These are phyloP conservation scores for Colossoma macropomum DNA, from an alignment of 2,113 vertebrate genomes.

Conservation along the genomic window DNA sequence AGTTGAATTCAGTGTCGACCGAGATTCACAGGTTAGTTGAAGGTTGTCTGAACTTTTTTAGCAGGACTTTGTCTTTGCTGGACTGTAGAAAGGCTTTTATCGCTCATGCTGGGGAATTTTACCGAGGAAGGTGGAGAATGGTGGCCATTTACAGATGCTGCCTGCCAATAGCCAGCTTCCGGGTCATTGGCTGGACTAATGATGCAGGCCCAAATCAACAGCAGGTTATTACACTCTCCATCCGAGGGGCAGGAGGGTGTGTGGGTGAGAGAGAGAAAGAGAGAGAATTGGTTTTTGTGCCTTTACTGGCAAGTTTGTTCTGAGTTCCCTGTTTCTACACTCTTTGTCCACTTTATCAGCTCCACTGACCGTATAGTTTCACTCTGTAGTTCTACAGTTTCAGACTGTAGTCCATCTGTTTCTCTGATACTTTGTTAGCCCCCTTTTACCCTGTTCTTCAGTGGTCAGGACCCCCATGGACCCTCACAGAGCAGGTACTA, in stretches of 20 bases:
- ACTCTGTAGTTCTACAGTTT: too few relatives aligned
- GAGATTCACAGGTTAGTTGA: not conserved
- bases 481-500: too few relatives aligned
- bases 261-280: not conserved
- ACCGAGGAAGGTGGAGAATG: constrained; percentile 56
- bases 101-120: constrained; percentile 14
- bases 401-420: too few relatives aligned
- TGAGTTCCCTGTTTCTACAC: too few relatives aligned
- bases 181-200: constrained; percentile 67
- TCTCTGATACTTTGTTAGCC: too few relatives aligned
- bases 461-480: too few relatives aligned
- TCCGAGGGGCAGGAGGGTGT: constrained; percentile 12
- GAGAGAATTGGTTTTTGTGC: too few relatives aligned
- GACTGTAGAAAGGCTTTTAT: too few relatives aligned
- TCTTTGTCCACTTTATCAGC: too few relatives aligned
- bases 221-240: constrained; percentile 60
- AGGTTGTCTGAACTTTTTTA: not conserved
- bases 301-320: too few relatives aligned
- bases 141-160: constrained; percentile 42
- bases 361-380: too few relatives aligned
- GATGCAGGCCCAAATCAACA: constrained; percentile 61
- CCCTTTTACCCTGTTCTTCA: too few relatives aligned
- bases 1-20: not conserved
- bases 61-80: not conserved
- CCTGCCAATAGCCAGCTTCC: constrained; percentile 52